phyloP scores from a whole-genome alignment of 2,797 vertebrate species.

The Notamacropus eugenii region DNA sequence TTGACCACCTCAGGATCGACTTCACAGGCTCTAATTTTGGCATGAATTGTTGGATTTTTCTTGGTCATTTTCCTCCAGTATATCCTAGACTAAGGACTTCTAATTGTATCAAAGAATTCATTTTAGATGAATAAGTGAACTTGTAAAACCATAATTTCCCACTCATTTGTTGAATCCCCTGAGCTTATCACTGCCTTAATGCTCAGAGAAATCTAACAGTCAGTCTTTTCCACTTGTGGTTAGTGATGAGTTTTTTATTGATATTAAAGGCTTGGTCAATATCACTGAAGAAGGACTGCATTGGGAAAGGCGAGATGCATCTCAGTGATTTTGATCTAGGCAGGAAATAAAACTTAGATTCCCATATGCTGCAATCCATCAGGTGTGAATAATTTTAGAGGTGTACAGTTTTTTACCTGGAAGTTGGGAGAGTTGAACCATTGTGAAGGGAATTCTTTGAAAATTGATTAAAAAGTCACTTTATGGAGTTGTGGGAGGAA shows the following conservation, averaged over 20 bases:
- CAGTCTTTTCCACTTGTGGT: constrained; percentile 35
- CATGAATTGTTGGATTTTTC: constrained; percentile 38
- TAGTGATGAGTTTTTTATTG: constrained; percentile 34
- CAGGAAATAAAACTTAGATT: constrained; percentile 39
- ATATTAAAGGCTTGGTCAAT: constrained; percentile 11
- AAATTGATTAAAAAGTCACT: constrained; percentile 39
- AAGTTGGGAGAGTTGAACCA: constrained; percentile 25
- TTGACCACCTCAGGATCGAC: background rate
- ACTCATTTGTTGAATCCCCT: constrained; percentile 40
- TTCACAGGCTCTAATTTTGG: constrained; percentile 49
- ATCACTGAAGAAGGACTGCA: constrained; percentile 46
- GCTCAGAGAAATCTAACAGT: constrained; percentile 56
- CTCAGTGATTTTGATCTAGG: constrained; percentile 17
- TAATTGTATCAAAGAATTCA: background rate
- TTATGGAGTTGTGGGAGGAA: constrained; percentile 19
- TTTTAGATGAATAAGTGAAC: constrained; percentile 37
- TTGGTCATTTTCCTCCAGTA: constrained; percentile 4
- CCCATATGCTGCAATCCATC: background rate
- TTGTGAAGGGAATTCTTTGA: constrained; percentile 51
- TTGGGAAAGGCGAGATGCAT: constrained; percentile 49
- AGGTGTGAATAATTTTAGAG: constrained; percentile 25
- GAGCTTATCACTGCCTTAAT: constrained; percentile 46
- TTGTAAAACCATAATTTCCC: constrained; percentile 55
- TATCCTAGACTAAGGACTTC: background rate
- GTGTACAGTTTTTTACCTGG: constrained; percentile 18